These are phyloP conservation scores for Mareca strepera DNA, from an alignment of 2,797 vertebrate species.

Conservation along the genomic window DNA sequence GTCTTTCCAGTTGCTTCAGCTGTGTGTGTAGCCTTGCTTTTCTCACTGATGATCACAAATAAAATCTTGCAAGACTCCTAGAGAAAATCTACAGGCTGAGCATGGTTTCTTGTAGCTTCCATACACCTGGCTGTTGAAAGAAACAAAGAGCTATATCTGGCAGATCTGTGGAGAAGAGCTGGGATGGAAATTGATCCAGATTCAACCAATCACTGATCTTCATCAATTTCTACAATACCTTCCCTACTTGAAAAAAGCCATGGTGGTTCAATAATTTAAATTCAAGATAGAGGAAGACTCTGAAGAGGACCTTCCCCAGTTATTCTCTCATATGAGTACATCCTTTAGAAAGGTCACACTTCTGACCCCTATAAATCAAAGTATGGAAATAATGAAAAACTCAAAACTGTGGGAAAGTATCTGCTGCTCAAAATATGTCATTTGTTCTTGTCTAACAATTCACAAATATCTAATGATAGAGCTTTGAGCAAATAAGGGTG, in stretches of 20 bases:
- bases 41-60: not conserved
- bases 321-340: not conserved
- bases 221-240: not conserved
- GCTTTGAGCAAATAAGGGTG: not conserved
- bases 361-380: not conserved
- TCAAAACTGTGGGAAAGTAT: not conserved
- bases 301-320: not conserved
- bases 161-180: not conserved
- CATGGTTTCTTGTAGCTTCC: not conserved
- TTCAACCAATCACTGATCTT: not conserved
- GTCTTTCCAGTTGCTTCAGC: not conserved
- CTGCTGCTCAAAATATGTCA: not conserved
- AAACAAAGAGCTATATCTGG: not conserved
- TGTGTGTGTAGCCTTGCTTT: not conserved
- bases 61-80: not conserved
- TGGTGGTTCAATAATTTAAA: not conserved
- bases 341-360: not conserved
- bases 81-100: not conserved
- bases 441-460: not conserved
- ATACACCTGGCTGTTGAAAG: not conserved
- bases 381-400: not conserved
- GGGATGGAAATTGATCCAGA: not conserved
- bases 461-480: not conserved
- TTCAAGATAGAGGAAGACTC: not conserved
- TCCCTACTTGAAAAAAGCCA: not conserved